These are phyloP conservation scores for Pherbina coryleti DNA, from an alignment of 2,888 invertebrate species.

Conservation along the genomic window DNA sequence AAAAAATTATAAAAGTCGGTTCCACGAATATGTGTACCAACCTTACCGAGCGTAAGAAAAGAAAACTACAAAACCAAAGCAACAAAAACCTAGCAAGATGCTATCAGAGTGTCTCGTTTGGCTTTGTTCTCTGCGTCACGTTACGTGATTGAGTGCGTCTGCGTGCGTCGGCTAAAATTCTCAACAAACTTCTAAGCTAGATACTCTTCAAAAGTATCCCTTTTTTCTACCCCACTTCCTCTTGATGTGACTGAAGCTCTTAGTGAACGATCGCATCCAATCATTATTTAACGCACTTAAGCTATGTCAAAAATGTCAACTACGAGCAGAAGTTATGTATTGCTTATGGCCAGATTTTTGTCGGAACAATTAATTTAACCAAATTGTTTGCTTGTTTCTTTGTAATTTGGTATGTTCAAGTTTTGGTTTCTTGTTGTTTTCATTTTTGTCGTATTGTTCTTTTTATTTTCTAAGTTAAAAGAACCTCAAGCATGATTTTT, in stretches of 20 bases:
- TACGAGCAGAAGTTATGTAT: conserved; percentile 15
- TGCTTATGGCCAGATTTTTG: not conserved
- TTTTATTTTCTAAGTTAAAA: not conserved
- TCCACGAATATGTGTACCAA: not conserved
- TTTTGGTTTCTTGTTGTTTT: not conserved
- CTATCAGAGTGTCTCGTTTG: conserved; percentile 47
- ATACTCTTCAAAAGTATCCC: not conserved
- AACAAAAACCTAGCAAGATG: conserved; percentile 41
- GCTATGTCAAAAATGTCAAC: conserved; percentile 50
- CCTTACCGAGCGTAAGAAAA: not conserved
- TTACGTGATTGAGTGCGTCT: conserved; percentile 49
- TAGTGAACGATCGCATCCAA: conserved; percentile 8
- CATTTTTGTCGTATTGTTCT: not conserved
- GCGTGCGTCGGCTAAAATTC: conserved; percentile 43
- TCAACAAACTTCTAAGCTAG: not conserved
- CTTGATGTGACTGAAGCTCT: not conserved
- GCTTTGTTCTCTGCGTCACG: conserved; percentile 27
- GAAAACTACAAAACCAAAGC: conserved; percentile 2
- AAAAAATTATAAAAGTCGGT: not conserved
- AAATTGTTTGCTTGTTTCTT: not conserved
- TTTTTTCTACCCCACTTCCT: not conserved
- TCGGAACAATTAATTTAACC: conserved; percentile 1
- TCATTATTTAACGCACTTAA: conserved; percentile 50
- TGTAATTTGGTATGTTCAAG: not conserved
- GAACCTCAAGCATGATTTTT: not conserved